Conservation (phyloP, 1,140 invertebrate genomes). For the Dendrolimus kikuchii region DNA sequence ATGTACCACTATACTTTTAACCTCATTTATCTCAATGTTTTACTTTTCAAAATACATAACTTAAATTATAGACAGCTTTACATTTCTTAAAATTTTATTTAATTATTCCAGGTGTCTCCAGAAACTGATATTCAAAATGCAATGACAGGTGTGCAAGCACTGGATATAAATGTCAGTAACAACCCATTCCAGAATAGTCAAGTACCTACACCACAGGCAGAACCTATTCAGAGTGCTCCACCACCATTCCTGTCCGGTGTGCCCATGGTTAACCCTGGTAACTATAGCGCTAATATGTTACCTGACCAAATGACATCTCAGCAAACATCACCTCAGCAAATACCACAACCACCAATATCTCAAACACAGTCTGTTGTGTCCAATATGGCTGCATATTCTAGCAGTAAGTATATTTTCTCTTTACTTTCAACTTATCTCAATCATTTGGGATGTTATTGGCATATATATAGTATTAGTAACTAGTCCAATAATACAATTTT, state of each 20-base stretch:
- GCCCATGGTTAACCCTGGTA: slow-evolving; percentile 65
- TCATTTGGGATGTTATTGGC: too few relatives aligned
- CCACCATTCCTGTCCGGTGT: slow-evolving; percentile 66
- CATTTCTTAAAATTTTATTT: slow-evolving; percentile 6
- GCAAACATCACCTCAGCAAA: slow-evolving; percentile 4
- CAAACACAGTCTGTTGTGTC: slow-evolving; percentile 51
- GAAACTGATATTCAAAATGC: slow-evolving; percentile 31
- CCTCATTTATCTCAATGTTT: too few relatives aligned
- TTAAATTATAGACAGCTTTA: background rate
- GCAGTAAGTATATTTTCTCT: slow-evolving; percentile 45
- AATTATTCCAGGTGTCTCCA: slow-evolving; percentile 28
- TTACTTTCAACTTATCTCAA: background rate
- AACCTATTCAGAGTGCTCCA: slow-evolving; percentile 21
- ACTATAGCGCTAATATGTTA: slow-evolving; percentile 12
- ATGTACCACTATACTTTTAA: too few relatives aligned
- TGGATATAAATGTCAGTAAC: slow-evolving; percentile 40
- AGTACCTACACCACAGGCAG: slow-evolving; percentile 19
- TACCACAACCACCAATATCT: slow-evolving; percentile 28
- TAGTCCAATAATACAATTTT: too few relatives aligned
- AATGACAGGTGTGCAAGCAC: background rate
- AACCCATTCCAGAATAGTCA: slow-evolving; percentile 26
- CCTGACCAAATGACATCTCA: slow-evolving; percentile 8
- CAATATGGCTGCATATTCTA: slow-evolving; percentile 63
- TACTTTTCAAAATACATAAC: too few relatives aligned
- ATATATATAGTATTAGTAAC: background rate